Evolutionary conservation across 2,113 vertebrate genomes (phyloP).

Genomic region (Rhea americana): DNA sequence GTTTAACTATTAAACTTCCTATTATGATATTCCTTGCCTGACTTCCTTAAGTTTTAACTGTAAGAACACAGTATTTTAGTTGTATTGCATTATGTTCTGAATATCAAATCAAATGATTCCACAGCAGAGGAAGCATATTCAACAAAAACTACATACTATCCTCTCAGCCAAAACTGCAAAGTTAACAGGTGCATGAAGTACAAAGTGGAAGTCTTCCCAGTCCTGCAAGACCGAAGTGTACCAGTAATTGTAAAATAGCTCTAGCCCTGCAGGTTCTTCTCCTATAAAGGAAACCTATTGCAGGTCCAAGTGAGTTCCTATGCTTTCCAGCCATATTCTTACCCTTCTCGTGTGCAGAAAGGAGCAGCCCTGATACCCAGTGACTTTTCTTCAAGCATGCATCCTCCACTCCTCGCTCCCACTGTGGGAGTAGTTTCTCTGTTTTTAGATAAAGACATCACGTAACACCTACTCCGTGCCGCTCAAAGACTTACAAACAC

Average conservation of each 20-base stretch:
- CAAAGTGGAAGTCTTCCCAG: rapidly evolving
- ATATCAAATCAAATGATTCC: background rate
- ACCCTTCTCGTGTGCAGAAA: too few species aligned
- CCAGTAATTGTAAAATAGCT: rapidly evolving
- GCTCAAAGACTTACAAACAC: background rate
- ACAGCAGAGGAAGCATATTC: rapidly evolving
- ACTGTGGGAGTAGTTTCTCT: rapidly evolving
- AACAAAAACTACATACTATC: background rate
- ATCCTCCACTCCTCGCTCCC: background rate
- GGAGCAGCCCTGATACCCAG: background rate
- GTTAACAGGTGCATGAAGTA: rapidly evolving
- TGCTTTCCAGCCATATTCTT: background rate
- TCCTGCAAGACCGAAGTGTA: background rate
- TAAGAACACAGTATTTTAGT: background rate
- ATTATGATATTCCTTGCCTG: background rate
- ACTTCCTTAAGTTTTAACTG: background rate
- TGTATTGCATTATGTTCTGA: background rate
- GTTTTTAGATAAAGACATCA: rapidly evolving
- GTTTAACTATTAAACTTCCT: background rate
- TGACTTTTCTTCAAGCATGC: rapidly evolving
- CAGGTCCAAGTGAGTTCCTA: rapidly evolving
- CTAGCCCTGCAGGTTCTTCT: too few species aligned
- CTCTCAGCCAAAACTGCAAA: background rate
- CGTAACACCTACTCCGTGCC: rapidly evolving
- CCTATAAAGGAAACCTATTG: rapidly evolving